Base-by-base conservation (phyloP, 2,797 vertebrate species). In the Gastrophryne carolinensis region DNA sequence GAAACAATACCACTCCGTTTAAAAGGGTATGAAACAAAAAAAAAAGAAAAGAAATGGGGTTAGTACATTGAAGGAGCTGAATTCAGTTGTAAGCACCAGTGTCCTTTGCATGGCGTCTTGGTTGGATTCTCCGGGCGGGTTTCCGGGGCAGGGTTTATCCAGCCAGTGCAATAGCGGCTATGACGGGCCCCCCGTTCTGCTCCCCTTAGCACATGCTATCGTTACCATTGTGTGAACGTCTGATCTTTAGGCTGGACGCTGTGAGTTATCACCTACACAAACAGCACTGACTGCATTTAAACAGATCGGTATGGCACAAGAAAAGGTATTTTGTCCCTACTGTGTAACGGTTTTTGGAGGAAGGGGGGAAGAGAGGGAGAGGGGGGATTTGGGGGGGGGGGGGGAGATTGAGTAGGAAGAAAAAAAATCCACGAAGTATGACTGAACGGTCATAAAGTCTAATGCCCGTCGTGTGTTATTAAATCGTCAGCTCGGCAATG, bases 201-300 rank as follows among this genome's bases (percentile, higher is more conserved):
- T n/a, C n/a, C n/a, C n/a, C n/a, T n/a, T n/a, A n/a, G n/a, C n/a
- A n/a, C n/a, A n/a, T n/a, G 8, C 24, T 66, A 26, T 17, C 34
- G 83, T 89, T 93, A 95, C 94, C 95, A 94, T 92, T 95, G 95
- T 94, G 94, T 95, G 91, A 96, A 95, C 94, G 83, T 85, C 87
- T 86, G 52, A 84, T 88, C 89, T 88, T n/a, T 83, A 82, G 87
- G 90, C 86, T 86, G 85, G 81, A 84, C 86, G 89, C 82, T 67
- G 86, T 80, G 87, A 83, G 69, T 90, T 90, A 91, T 87, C 90
- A 92, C 91, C 91, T 88, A 90, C 83, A 84, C 90, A 91, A 81
- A 86, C 91, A 90, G 88, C 85, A 86, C 86, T 86, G 90, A 89
- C 89, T 91, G 75, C 58, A 82, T 84, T 88, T 86, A 89, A 21